Conservation (phyloP, 1,140 invertebrate species). For the Drosophila busckii region DNA sequence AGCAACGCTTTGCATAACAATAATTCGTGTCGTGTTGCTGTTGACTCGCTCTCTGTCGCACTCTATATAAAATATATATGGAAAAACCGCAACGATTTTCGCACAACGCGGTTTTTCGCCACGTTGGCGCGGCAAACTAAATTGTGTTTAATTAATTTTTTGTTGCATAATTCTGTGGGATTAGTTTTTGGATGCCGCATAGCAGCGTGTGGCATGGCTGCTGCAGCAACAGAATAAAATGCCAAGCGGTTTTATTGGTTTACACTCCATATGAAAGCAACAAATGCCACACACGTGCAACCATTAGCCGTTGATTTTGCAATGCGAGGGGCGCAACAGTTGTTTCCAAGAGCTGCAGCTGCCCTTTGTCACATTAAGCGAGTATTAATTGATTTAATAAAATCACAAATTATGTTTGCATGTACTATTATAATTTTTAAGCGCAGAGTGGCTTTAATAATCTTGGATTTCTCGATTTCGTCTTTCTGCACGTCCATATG, state of each 20-base stretch:
- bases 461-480: too few species aligned
- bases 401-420: too few species aligned
- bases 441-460: too few species aligned
- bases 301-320: slow-evolving; percentile 14
- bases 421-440: background rate
- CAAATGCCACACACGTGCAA: slow-evolving; percentile 40
- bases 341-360: too few species aligned
- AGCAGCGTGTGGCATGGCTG: slow-evolving; percentile 9
- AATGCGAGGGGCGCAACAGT: slow-evolving; percentile 7
- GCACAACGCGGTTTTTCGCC: slow-evolving; percentile 59
- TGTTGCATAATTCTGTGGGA: slow-evolving; percentile 67
- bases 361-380: background rate
- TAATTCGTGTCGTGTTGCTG: slow-evolving; percentile 48
- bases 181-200: slow-evolving; percentile 41
- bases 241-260: slow-evolving; percentile 38
- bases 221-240: slow-evolving; percentile 44
- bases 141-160: slow-evolving; percentile 75
- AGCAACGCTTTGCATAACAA: slow-evolving; percentile 60
- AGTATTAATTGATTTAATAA: too few species aligned
- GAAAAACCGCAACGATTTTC: slow-evolving; percentile 62
- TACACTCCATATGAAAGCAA: slow-evolving; percentile 16
- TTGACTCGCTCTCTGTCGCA: slow-evolving; percentile 1
- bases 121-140: slow-evolving; percentile 47
- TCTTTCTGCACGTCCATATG: too few species aligned
- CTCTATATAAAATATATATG: slow-evolving; percentile 21